Evolutionary conservation across 2,113 vertebrate species (phyloP).

Genomic region (Neomonachus schauinslandi): DNA sequence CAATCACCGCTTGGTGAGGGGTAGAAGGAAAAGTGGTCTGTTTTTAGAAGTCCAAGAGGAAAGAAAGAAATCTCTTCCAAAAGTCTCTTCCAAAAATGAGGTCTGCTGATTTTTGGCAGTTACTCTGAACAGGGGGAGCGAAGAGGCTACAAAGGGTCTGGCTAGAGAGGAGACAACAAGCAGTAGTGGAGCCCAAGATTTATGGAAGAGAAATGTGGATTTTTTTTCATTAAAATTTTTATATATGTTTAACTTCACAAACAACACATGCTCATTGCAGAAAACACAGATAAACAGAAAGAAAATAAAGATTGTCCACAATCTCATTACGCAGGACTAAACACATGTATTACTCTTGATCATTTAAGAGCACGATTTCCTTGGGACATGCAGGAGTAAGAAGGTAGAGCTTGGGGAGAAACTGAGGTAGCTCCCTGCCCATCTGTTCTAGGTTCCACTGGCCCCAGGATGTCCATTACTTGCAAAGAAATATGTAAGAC

Average conservation of each 20-base stretch:
- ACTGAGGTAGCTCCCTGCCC: not conserved
- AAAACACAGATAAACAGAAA: constrained; percentile 21
- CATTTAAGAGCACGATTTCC: not conserved
- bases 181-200: not conserved
- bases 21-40: constrained; percentile 46
- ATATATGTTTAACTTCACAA: not conserved
- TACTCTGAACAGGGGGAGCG: not conserved
- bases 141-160: constrained; percentile 26
- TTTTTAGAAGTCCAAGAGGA: constrained; percentile 61
- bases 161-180: not conserved
- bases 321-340: not conserved
- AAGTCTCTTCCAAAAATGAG: constrained; percentile 45
- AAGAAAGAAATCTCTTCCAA: constrained; percentile 56
- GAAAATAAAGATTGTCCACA: not conserved
- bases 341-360: not conserved
- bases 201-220: not conserved
- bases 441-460: not conserved
- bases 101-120: constrained; percentile 50
- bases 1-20: constrained; percentile 25
- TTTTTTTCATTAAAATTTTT: not conserved
- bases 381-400: not conserved
- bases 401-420: not conserved
- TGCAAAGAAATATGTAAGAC: not conserved
- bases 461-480: not conserved
- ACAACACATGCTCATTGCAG: not conserved